Evolutionary conservation across 2,797 vertebrate genomes (phyloP).

Genomic region (Sebastiscus albofasciatus): DNA sequence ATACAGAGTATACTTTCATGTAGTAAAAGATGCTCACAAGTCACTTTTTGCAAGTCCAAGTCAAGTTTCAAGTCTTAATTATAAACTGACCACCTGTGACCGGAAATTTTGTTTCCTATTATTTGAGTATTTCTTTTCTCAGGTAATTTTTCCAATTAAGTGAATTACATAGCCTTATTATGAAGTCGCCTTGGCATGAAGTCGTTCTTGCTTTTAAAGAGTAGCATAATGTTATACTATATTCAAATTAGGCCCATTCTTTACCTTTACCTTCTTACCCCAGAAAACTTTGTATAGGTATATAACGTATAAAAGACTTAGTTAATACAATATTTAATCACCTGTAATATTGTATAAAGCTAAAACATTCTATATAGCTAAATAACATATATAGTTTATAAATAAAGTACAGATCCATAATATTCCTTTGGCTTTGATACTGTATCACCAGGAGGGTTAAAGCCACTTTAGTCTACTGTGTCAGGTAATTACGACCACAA

Average conservation of each 20-base stretch:
- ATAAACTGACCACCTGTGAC: too few relatives aligned
- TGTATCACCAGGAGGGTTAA: background rate
- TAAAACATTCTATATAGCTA: background rate
- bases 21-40: too few relatives aligned
- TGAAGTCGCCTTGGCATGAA: background rate
- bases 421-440: background rate
- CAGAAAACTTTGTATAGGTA: background rate
- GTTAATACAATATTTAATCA: background rate
- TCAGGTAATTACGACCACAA: constrained; percentile 19
- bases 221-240: background rate
- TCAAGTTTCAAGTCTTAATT: too few relatives aligned
- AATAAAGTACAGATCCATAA: background rate
- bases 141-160: background rate
- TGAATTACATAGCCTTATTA: background rate
- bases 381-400: background rate
- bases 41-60: too few relatives aligned
- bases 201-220: background rate
- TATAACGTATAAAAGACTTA: background rate
- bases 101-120: background rate
- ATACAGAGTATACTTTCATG: too few relatives aligned
- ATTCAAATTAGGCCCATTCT: background rate
- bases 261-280: background rate
- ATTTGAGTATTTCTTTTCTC: background rate
- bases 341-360: background rate
- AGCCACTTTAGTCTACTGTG: background rate